Conservation (phyloP, 2,888 invertebrate genomes). For the Dryobota labecula region DNA sequence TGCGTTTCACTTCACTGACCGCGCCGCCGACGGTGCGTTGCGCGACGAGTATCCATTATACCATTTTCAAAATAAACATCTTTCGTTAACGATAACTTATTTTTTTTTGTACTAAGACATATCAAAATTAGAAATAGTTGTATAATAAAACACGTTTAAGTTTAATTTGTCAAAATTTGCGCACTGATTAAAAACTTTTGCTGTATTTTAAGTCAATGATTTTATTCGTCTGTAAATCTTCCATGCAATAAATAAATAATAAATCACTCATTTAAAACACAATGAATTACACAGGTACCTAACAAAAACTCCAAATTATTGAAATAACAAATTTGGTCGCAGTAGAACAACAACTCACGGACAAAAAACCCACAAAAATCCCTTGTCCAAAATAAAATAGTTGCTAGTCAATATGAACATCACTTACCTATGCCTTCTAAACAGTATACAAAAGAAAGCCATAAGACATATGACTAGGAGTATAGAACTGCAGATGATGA, state of each 20-base stretch:
- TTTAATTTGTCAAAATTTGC: too few species aligned
- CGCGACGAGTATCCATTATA: too few species aligned
- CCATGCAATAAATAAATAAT: not conserved
- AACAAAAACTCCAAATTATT: not conserved
- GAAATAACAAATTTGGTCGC: not conserved
- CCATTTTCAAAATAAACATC: too few species aligned
- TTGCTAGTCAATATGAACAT: not conserved
- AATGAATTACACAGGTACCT: not conserved
- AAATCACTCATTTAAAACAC: not conserved
- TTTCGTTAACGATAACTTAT: too few species aligned
- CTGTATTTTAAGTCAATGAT: not conserved
- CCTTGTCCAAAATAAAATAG: not conserved
- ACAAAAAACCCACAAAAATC: not conserved
- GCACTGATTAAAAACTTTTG: too few species aligned
- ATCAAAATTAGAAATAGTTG: too few species aligned
- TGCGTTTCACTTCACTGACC: too few species aligned
- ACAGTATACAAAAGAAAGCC: conserved; percentile 86
- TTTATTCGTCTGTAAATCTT: not conserved
- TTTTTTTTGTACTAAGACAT: too few species aligned
- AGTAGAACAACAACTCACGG: not conserved
- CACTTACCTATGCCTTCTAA: conserved; percentile 85
- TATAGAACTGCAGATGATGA: conserved; percentile 87
- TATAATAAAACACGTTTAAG: too few species aligned
- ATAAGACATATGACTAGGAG: conserved; percentile 84
- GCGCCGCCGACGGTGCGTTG: too few species aligned